These are phyloP conservation scores for Sebastes vulpes DNA, from an alignment of 2,797 vertebrate species.

Conservation along the genomic window DNA sequence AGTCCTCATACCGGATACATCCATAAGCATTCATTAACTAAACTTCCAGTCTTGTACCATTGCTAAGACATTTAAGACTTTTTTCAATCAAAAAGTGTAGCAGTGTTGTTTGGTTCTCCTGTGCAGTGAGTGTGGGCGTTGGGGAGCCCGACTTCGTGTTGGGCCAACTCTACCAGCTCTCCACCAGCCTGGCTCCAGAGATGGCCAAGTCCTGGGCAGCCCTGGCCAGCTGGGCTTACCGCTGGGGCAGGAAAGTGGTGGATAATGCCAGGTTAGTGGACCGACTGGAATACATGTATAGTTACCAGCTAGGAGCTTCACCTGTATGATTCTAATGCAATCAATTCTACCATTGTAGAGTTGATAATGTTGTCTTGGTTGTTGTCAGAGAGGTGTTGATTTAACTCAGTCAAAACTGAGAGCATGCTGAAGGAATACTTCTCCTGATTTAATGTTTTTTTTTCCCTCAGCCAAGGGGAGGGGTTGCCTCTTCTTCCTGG, in stretches of 20 bases:
- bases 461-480: conserved; percentile 92
- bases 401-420: background rate
- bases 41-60: no score
- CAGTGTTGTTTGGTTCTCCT: conserved; percentile 5
- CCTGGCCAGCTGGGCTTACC: conserved; percentile 97
- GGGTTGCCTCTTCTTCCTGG: conserved; percentile 93
- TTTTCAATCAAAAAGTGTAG: no score
- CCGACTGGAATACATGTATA: background rate
- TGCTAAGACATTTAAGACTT: no score
- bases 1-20: no score
- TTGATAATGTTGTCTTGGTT: background rate
- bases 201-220: conserved; percentile 99
- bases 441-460: no score
- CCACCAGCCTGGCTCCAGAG: conserved; percentile 95
- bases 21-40: no score
- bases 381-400: background rate
- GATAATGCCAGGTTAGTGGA: conserved; percentile 95
- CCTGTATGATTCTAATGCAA: background rate
- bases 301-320: background rate
- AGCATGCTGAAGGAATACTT: background rate
- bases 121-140: conserved; percentile 95
- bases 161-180: conserved; percentile 96
- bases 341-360: background rate
- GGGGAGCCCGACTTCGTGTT: conserved; percentile 97
- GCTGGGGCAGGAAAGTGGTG: conserved; percentile 98